Percentiles rank a stretch among this genome's conserved stretches.
phyloP scores from a whole-genome alignment of 2,113 vertebrate species.

The Polypterus senegalus region DNA sequence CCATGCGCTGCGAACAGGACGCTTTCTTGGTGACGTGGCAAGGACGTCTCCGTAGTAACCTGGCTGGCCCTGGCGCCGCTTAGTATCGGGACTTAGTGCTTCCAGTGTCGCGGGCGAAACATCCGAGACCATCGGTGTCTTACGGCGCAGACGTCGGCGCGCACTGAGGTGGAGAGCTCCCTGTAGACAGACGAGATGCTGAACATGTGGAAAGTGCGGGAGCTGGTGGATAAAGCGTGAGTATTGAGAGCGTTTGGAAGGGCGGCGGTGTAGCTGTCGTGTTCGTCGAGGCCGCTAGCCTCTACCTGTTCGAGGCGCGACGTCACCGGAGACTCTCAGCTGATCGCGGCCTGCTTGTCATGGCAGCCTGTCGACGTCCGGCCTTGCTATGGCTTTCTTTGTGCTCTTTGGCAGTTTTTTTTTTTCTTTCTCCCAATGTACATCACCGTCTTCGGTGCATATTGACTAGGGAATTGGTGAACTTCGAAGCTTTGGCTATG shows the following conservation, averaged over 20 bases:
- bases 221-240: conserved; percentile 92
- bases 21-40: conserved; percentile 31
- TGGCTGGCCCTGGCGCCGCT: conserved; percentile 37
- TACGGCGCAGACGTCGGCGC: conserved; percentile 30
- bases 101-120: conserved; percentile 34
- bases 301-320: conserved; percentile 54
- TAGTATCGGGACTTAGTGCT: conserved; percentile 40
- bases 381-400: too few species aligned
- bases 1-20: conserved; percentile 19
- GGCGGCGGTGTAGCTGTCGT: too few species aligned
- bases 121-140: conserved; percentile 26
- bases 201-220: conserved; percentile 91
- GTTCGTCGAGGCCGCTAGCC: conserved; percentile 15
- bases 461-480: too few species aligned
- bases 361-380: too few species aligned
- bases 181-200: conserved; percentile 58
- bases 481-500: too few species aligned
- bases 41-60: conserved; percentile 42
- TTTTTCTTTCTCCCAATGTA: too few species aligned
- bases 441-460: too few species aligned
- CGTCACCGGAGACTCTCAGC: conserved; percentile 48
- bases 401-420: too few species aligned
- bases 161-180: conserved; percentile 33
- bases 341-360: conserved; percentile 35
- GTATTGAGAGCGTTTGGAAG: too few species aligned